Evolutionary conservation across 2,888 invertebrate species (phyloP).

Genomic region (Lycophotia porphyrea): DNA sequence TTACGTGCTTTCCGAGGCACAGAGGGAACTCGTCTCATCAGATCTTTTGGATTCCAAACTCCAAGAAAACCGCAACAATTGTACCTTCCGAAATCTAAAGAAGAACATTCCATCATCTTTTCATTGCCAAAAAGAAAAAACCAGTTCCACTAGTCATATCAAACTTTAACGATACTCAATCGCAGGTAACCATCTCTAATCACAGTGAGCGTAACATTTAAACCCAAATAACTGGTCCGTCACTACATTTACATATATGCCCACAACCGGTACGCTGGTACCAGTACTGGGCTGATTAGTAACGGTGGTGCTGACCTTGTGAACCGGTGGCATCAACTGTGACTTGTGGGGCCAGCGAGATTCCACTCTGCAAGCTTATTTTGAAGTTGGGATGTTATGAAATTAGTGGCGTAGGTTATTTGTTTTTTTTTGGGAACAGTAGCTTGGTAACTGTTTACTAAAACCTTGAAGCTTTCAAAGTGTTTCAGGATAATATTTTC

Average conservation of each 20-base stretch:
- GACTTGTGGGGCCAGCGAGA: constrained; percentile 42
- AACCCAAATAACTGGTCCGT: constrained; percentile 40
- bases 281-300: constrained; percentile 26
- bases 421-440: background rate
- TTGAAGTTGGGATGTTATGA: constrained; percentile 1
- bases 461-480: too few relatives aligned
- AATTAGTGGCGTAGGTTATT: constrained; percentile 5
- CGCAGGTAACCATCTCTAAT: constrained; percentile 24
- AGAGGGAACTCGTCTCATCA: background rate
- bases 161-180: constrained; percentile 18
- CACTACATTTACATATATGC: constrained; percentile 44
- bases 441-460: too few relatives aligned
- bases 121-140: background rate
- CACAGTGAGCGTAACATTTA: constrained; percentile 41
- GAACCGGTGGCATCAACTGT: constrained; percentile 53
- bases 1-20: too few relatives aligned
- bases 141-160: constrained; percentile 4
- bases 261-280: constrained; percentile 50
- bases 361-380: constrained; percentile 18
- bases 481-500: too few relatives aligned
- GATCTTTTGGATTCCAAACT: background rate
- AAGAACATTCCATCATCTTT: background rate
- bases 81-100: background rate
- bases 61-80: background rate
- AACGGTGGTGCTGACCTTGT: constrained; percentile 66